A percentile compares a stretch with the other conserved stretches of the same genome.
Evolutionary conservation across 2,888 invertebrate species (phyloP).

Genomic region (Philereme transversata): DNA sequence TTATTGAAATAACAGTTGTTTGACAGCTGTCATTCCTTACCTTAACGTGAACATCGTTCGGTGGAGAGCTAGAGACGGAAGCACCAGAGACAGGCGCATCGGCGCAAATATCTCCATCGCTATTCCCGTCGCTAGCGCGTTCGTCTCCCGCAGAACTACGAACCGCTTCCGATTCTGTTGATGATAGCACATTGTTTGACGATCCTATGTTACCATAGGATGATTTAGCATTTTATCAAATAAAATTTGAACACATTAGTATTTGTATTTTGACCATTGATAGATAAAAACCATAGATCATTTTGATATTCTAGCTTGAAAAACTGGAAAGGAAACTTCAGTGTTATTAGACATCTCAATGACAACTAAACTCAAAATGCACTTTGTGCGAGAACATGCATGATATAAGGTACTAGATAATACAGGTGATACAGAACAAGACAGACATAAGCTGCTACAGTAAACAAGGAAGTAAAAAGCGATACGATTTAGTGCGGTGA

Average conservation of each 20-base stretch:
- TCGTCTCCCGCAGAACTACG: constrained; percentile 75
- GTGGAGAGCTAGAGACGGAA: constrained; percentile 80
- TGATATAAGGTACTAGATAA: constrained; percentile 33
- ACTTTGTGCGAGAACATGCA: constrained; percentile 28
- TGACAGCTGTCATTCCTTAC: constrained; percentile 45
- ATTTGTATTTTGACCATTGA: constrained; percentile 7
- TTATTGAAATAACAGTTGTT: background rate
- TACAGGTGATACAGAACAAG: constrained; percentile 47
- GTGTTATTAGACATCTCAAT: constrained; percentile 11
- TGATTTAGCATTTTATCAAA: constrained; percentile 13
- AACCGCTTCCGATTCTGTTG: constrained; percentile 70
- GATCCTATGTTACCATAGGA: constrained; percentile 21
- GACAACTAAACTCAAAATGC: constrained; percentile 15
- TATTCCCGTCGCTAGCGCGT: constrained; percentile 77
- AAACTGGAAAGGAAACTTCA: constrained; percentile 23
- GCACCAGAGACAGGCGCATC: constrained; percentile 78
- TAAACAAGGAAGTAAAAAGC: constrained; percentile 33
- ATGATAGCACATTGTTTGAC: constrained; percentile 32
- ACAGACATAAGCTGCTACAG: constrained; percentile 68
- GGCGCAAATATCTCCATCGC: constrained; percentile 71
- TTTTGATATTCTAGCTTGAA: constrained; percentile 21
- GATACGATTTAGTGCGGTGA: constrained; percentile 28
- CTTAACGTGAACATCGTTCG: constrained; percentile 75
- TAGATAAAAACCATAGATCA: background rate
- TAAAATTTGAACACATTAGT: background rate